Conservation (phyloP, 1,140 invertebrate species). For the Eupeodes corollae region DNA sequence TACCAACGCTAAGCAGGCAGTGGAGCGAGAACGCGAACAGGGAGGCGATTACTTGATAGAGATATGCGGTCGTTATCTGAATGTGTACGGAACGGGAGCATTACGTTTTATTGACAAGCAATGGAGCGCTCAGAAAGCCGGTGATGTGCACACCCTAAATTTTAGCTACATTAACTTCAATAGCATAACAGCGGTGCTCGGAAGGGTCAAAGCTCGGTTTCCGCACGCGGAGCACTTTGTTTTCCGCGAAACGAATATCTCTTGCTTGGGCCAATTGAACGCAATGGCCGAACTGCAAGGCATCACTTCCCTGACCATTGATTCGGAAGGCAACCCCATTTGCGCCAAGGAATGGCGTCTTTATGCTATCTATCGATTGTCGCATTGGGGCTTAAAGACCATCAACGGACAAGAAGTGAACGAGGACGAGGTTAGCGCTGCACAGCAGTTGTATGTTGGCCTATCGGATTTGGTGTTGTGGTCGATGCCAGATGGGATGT, state of each 20-base stretch:
- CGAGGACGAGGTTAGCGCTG: slow-evolving; percentile 52
- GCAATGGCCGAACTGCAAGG: slow-evolving; percentile 77
- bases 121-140: slow-evolving; percentile 65
- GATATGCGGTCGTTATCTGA: slow-evolving; percentile 74
- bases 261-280: slow-evolving; percentile 74
- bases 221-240: slow-evolving; percentile 71
- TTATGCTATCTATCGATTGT: slow-evolving; percentile 76
- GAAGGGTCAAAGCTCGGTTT: slow-evolving; percentile 71
- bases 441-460: slow-evolving; percentile 47
- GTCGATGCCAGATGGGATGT: slow-evolving; percentile 61
- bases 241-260: slow-evolving; percentile 82
- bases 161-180: slow-evolving; percentile 90
- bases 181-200: slow-evolving; percentile 62
- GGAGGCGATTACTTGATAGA: slow-evolving; percentile 80
- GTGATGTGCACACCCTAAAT: slow-evolving; percentile 64
- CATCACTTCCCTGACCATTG: slow-evolving; percentile 62
- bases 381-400: slow-evolving; percentile 74
- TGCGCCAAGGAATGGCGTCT: slow-evolving; percentile 65
- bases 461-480: slow-evolving; percentile 64
- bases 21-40: slow-evolving; percentile 33
- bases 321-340: slow-evolving; percentile 74
- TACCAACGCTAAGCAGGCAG: slow-evolving; percentile 20
- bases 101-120: slow-evolving; percentile 70
- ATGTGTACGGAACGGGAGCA: slow-evolving; percentile 78
- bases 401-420: slow-evolving; percentile 65